phyloP scores from a whole-genome alignment of 2,888 invertebrate species.

The Syrista parreyssii region DNA sequence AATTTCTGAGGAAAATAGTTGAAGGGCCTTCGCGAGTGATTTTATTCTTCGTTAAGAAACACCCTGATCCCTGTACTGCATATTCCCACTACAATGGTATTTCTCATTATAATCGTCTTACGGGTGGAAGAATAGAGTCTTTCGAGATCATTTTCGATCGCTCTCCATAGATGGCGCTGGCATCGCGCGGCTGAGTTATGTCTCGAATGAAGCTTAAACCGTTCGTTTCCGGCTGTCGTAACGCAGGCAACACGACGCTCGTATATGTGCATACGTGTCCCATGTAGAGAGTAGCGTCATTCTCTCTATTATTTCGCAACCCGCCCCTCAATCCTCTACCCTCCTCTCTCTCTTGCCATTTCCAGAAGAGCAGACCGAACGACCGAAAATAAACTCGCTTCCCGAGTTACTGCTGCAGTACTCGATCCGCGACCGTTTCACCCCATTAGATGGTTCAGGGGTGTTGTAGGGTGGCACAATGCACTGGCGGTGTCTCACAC shows the following conservation, averaged over 20 bases:
- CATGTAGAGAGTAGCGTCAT: neutral
- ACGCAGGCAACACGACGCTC: neutral
- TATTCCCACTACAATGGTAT: neutral
- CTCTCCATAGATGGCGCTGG: neutral
- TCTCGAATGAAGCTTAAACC: too few relatives aligned
- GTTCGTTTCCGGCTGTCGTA: too few relatives aligned
- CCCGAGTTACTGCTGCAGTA: slow-evolving; percentile 6
- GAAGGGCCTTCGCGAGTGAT: neutral
- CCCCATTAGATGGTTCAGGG: slow-evolving; percentile 35
- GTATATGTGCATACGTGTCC: neutral
- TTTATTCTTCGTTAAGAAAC: neutral
- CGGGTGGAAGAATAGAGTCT: neutral
- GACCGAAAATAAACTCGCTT: slow-evolving; percentile 15
- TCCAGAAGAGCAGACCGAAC: neutral
- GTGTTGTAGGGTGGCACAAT: neutral
- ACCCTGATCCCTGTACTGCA: neutral
- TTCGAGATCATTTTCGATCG: neutral
- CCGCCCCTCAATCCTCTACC: neutral
- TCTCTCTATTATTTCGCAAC: neutral
- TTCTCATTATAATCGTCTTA: neutral
- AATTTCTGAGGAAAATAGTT: neutral
- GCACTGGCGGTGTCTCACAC: neutral
- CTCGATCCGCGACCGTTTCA: slow-evolving; percentile 37
- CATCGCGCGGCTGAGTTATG: neutral
- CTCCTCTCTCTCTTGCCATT: neutral